Evolutionary conservation across 1,140 invertebrate species (phyloP).

Genomic region (Coptotermes formosanus): DNA sequence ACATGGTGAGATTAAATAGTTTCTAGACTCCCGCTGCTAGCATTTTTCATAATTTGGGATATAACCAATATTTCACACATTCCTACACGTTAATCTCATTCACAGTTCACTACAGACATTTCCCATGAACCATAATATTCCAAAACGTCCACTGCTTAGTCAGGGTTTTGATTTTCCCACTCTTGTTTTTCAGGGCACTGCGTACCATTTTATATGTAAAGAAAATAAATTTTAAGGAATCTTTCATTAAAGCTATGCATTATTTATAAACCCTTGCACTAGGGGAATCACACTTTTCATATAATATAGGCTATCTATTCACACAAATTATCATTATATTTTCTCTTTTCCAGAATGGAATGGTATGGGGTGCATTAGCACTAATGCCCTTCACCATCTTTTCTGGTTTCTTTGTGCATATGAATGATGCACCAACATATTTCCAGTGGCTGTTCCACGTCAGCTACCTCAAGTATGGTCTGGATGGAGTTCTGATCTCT

Average conservation of each 20-base stretch:
- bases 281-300: neutral
- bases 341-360: slow-evolving; percentile 62
- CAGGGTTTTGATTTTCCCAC: too few species aligned
- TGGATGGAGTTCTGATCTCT: slow-evolving; percentile 62
- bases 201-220: too few species aligned
- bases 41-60: too few species aligned
- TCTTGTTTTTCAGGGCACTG: too few species aligned
- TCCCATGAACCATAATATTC: too few species aligned
- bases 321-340: slow-evolving; percentile 20
- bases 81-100: too few species aligned
- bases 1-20: too few species aligned
- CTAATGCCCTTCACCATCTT: slow-evolving; percentile 86
- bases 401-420: slow-evolving; percentile 85
- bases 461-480: slow-evolving; percentile 65
- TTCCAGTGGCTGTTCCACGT: slow-evolving; percentile 84
- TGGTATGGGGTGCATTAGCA: slow-evolving; percentile 81
- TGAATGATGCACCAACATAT: slow-evolving; percentile 75
- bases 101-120: too few species aligned
- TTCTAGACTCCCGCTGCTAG: too few species aligned
- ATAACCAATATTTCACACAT: too few species aligned
- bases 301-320: neutral
- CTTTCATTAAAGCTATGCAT: neutral
- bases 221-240: neutral
- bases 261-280: neutral
- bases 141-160: too few species aligned